These are phyloP conservation scores for Gasteruption jaculator DNA, from an alignment of 2,888 invertebrate species.

Conservation along the genomic window DNA sequence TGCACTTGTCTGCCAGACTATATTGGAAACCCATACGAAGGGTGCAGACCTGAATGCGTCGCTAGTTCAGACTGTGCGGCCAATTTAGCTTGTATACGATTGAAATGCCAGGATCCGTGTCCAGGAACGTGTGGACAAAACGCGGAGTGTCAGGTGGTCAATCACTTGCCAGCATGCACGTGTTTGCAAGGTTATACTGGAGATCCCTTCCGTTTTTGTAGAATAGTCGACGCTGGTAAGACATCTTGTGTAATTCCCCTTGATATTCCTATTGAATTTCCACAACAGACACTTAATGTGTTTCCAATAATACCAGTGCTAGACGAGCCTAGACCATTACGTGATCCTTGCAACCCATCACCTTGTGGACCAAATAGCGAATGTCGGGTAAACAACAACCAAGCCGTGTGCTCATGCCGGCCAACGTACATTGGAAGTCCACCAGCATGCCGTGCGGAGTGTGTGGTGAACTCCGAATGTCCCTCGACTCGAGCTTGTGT, in stretches of 20 bases:
- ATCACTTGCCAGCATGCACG: slow-evolving; percentile 62
- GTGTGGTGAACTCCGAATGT: slow-evolving; percentile 51
- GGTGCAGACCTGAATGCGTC: slow-evolving; percentile 55
- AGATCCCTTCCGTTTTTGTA: slow-evolving; percentile 58
- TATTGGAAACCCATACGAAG: slow-evolving; percentile 52
- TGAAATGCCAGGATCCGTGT: slow-evolving; percentile 67
- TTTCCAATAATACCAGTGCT: slow-evolving; percentile 25
- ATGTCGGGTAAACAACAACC: slow-evolving; percentile 55
- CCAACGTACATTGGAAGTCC: slow-evolving; percentile 71
- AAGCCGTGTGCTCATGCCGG: slow-evolving; percentile 78
- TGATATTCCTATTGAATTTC: neutral
- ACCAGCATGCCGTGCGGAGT: slow-evolving; percentile 56
- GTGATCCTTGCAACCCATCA: slow-evolving; percentile 42
- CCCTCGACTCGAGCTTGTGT: slow-evolving; percentile 59
- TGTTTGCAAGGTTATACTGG: slow-evolving; percentile 62
- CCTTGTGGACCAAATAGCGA: slow-evolving; percentile 53
- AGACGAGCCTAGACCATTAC: slow-evolving; percentile 31
- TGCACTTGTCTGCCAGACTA: slow-evolving; percentile 54
- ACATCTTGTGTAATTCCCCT: neutral
- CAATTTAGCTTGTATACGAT: slow-evolving; percentile 59
- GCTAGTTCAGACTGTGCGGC: slow-evolving; percentile 53
- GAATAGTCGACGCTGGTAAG: slow-evolving; percentile 21
- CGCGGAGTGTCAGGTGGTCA: slow-evolving; percentile 63
- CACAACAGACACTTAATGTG: neutral
- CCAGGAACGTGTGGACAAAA: slow-evolving; percentile 71